phyloP scores from a whole-genome alignment of 2,797 vertebrate genomes.

The Enteromius thamalakanensis region DNA sequence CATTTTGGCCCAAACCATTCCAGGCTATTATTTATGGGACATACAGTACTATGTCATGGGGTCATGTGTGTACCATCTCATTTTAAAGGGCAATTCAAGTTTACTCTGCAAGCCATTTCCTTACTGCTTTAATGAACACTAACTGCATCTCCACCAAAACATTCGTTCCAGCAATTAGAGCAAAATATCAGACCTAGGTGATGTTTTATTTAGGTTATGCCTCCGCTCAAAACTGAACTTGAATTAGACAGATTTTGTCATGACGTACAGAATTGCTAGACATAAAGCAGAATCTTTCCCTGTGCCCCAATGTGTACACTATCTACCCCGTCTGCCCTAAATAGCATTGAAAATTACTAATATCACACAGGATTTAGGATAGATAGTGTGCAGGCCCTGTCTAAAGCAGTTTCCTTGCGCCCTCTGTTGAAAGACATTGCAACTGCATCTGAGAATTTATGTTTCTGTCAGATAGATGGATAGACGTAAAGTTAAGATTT shows the following conservation, averaged over 20 bases:
- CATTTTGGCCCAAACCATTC: conserved; percentile 26
- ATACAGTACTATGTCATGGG: conserved; percentile 15
- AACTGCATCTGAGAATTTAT: background rate
- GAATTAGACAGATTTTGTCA: background rate
- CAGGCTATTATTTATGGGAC: conserved; percentile 23
- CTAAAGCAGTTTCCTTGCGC: background rate
- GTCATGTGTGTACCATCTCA: background rate
- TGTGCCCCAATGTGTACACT: too few relatives aligned
- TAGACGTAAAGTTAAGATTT: background rate
- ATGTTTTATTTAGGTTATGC: background rate
- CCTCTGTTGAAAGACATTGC: conserved; percentile 8
- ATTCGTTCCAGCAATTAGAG: background rate
- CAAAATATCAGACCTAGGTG: background rate
- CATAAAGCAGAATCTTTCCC: background rate
- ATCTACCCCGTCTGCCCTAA: too few relatives aligned
- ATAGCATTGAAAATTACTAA: too few relatives aligned
- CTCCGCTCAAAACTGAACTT: background rate
- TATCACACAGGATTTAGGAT: too few relatives aligned
- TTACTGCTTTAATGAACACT: background rate
- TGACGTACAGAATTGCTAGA: background rate
- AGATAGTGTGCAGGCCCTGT: too few relatives aligned
- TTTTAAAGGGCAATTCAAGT: conserved; percentile 36
- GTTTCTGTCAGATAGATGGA: background rate
- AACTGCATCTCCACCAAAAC: background rate
- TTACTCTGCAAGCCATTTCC: conserved; percentile 8